Evolutionary conservation across 1,140 invertebrate species (phyloP).

Genomic region (Brachionus paranguensis): DNA sequence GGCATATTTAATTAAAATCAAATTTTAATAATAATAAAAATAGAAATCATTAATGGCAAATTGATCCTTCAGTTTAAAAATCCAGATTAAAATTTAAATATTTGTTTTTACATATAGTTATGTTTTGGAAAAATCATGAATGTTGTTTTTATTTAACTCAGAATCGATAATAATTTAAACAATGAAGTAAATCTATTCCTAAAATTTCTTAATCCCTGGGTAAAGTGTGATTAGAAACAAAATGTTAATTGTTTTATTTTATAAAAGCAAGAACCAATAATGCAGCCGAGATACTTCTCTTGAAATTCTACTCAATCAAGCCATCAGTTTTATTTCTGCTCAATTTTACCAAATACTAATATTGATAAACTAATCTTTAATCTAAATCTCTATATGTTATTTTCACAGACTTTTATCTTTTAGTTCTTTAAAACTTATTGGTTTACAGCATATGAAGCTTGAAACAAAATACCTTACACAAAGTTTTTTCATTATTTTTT

Average conservation of each 20-base stretch:
- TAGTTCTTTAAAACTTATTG: conserved; percentile 4
- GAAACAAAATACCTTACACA: not conserved
- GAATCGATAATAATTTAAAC: not conserved
- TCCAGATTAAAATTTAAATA: not conserved
- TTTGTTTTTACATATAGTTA: not conserved
- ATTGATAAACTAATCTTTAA: conserved; percentile 28
- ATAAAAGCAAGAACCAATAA: not conserved
- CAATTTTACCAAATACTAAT: not conserved
- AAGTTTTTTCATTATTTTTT: not conserved
- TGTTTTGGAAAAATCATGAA: not conserved
- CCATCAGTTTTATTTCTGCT: not conserved
- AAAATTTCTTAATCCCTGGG: not conserved
- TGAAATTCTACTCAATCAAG: not conserved
- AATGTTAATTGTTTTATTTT: not conserved
- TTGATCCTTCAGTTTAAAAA: not conserved
- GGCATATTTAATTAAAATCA: not conserved
- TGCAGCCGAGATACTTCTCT: not conserved
- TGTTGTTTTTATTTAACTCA: not conserved
- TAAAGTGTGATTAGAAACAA: not conserved
- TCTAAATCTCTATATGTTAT: conserved; percentile 16
- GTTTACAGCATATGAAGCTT: conserved; percentile 10
- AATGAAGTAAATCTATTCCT: not conserved
- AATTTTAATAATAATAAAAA: not conserved
- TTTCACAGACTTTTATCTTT: conserved; percentile 29
- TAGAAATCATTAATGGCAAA: not conserved